phyloP scores from a whole-genome alignment of 2,888 invertebrate species.

The Kryphioiulus occultus region DNA sequence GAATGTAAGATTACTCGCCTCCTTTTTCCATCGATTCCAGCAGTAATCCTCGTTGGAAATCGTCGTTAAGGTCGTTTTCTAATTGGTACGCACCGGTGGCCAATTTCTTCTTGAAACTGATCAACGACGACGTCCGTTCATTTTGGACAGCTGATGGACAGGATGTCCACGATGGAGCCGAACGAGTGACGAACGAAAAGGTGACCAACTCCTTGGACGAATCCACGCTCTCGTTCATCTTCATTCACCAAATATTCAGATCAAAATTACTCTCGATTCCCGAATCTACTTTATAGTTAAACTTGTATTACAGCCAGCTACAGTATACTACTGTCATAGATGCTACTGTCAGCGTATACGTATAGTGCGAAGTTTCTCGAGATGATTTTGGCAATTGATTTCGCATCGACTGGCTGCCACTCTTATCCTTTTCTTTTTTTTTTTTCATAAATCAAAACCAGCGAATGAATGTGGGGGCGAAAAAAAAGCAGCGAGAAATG shows the following conservation, averaged over 20 bases:
- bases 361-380: background rate
- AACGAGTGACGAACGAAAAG: background rate
- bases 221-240: background rate
- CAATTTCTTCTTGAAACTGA: no score
- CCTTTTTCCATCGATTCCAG: constrained; percentile 61
- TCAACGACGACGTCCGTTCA: no score
- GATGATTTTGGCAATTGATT: background rate
- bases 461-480: no score
- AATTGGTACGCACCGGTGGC: no score
- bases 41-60: constrained; percentile 59
- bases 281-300: no score
- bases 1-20: constrained; percentile 57
- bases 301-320: background rate
- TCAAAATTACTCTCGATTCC: no score
- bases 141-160: no score
- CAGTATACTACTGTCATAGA: background rate
- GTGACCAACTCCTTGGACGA: background rate
- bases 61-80: constrained; percentile 49
- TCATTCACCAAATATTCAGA: background rate
- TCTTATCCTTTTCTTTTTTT: background rate
- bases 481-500: background rate
- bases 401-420: background rate
- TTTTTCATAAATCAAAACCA: no score
- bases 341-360: background rate
- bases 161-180: no score